Percentiles rank a stretch among this genome's conserved stretches.
phyloP scores from a whole-genome alignment of 2,888 invertebrate species.

The Leptogaster cylindrica region DNA sequence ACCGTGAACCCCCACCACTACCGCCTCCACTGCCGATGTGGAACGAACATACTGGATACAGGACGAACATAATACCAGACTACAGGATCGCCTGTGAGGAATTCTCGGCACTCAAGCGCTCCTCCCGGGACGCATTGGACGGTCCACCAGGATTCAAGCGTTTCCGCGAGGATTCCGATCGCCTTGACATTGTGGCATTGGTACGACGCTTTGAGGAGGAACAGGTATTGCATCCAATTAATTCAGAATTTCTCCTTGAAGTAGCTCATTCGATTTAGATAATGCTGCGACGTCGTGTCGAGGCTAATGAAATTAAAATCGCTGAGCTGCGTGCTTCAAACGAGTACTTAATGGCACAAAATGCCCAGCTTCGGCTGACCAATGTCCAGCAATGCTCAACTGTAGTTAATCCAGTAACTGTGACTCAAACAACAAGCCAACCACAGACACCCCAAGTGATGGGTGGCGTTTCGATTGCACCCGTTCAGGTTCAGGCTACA shows the following conservation, averaged over 20 bases:
- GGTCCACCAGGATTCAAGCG: constrained; percentile 46
- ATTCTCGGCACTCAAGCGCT: constrained; percentile 47
- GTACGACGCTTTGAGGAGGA: constrained; percentile 52
- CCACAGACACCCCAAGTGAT: constrained; percentile 64
- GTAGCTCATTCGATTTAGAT: constrained; percentile 42
- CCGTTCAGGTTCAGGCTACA: constrained; percentile 64
- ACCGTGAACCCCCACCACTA: constrained; percentile 21
- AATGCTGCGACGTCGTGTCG: constrained; percentile 51
- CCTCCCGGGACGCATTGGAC: constrained; percentile 34
- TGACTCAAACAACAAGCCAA: constrained; percentile 65
- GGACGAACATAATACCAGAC: not conserved
- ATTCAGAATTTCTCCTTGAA: no score
- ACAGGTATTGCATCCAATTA: no score
- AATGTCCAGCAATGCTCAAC: constrained; percentile 65
- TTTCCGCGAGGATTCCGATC: constrained; percentile 50
- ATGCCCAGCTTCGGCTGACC: constrained; percentile 72
- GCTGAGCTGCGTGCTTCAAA: constrained; percentile 77
- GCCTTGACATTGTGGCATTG: constrained; percentile 49
- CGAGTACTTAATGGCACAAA: constrained; percentile 79
- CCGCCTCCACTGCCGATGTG: constrained; percentile 29
- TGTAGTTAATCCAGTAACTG: constrained; percentile 68
- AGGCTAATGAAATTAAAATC: constrained; percentile 56
- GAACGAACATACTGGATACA: constrained; percentile 40
- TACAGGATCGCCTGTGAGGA: constrained; percentile 44
- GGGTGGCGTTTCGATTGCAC: constrained; percentile 64